A percentile compares a stretch with the other conserved stretches of the same genome.
Evolutionary conservation across 2,113 vertebrate genomes (phyloP).

Genomic region (Neogale vison): DNA sequence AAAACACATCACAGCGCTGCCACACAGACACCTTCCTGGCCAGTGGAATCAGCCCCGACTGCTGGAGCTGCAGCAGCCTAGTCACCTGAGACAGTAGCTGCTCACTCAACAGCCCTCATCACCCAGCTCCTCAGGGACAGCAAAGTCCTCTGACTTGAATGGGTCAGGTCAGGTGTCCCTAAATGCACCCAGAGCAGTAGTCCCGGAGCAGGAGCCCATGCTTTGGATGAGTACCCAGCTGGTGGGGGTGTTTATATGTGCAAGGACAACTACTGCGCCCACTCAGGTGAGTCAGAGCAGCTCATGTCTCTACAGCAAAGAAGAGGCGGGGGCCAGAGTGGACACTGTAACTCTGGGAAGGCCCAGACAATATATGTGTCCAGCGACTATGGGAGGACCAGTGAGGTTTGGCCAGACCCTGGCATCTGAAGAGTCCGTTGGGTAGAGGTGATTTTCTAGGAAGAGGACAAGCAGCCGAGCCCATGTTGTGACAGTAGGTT

Average conservation of each 20-base stretch:
- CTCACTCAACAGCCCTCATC: neutral
- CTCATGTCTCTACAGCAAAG: neutral
- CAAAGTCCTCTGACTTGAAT: neutral
- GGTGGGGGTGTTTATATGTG: neutral
- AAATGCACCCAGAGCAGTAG: neutral
- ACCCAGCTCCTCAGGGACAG: neutral
- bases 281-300: constrained; percentile 23
- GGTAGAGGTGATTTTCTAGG: neutral
- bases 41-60: neutral
- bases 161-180: neutral
- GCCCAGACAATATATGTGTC: neutral
- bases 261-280: neutral
- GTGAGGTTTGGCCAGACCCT: neutral
- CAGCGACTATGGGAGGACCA: neutral
- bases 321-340: neutral
- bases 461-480: neutral
- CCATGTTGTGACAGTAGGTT: neutral
- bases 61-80: neutral
- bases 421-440: neutral
- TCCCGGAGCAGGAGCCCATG: neutral
- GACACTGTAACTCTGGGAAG: neutral
- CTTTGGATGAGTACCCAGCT: neutral
- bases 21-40: neutral
- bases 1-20: too few relatives aligned
- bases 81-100: neutral